These are phyloP conservation scores for Athene noctua DNA, from an alignment of 2,113 vertebrate genomes.

Conservation along the genomic window DNA sequence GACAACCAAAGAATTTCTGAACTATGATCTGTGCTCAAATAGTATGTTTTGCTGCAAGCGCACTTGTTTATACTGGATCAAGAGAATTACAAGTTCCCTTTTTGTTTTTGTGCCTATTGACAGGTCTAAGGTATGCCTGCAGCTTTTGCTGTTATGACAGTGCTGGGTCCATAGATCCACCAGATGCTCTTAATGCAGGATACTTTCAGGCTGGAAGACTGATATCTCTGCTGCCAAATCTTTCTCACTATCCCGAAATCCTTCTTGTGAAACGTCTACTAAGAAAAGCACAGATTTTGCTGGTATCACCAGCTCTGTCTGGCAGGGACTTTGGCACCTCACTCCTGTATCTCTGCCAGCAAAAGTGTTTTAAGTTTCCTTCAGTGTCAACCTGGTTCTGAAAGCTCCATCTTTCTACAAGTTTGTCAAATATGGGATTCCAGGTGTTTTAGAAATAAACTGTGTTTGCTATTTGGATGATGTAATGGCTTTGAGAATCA, in stretches of 20 bases:
- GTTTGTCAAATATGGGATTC: constrained; percentile 22
- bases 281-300: constrained; percentile 1
- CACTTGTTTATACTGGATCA: background rate
- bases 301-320: constrained; percentile 14
- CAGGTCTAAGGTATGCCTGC: background rate
- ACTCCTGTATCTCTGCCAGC: background rate
- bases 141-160: background rate
- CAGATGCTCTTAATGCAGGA: background rate
- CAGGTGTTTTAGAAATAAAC: constrained; percentile 50
- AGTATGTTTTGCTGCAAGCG: background rate
- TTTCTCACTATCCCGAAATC: background rate
- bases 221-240: constrained; percentile 1
- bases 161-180: background rate
- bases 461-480: background rate
- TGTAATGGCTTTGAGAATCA: background rate
- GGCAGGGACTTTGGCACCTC: background rate
- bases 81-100: background rate
- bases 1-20: background rate
- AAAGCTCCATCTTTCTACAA: constrained; percentile 46
- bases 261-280: constrained; percentile 9
- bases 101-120: background rate
- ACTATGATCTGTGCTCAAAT: background rate
- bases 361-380: constrained; percentile 12
- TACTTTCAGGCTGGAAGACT: constrained; percentile 3
- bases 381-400: constrained; percentile 7